Evolutionary conservation across 2,797 vertebrate species (phyloP).

Genomic region (Scyliorhinus canicula): DNA sequence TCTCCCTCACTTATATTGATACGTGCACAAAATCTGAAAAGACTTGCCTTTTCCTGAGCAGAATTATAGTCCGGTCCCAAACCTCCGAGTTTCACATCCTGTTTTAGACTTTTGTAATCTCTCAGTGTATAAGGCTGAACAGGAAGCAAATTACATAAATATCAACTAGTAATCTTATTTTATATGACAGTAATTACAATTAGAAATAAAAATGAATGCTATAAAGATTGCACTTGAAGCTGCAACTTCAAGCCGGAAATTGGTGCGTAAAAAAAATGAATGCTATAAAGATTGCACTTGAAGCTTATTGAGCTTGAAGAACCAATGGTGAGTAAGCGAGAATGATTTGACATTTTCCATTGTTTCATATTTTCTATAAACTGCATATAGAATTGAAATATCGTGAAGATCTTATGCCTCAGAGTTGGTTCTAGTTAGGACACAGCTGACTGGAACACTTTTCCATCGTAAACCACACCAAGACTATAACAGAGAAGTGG

Average conservation of each 20-base stretch:
- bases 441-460: not conserved
- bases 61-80: constrained; percentile 70
- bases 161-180: not conserved
- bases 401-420: not conserved
- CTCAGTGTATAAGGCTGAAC: constrained; percentile 59
- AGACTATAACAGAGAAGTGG: not conserved
- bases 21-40: not conserved
- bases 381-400: not conserved
- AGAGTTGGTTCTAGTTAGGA: not conserved
- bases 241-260: constrained; percentile 68
- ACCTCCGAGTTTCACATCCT: constrained; percentile 66
- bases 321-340: not conserved
- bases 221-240: constrained; percentile 38
- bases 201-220: not conserved
- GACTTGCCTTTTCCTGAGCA: constrained; percentile 69
- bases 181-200: not conserved
- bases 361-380: not conserved
- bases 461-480: not conserved
- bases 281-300: too few species aligned
- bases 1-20: not conserved
- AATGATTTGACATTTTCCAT: not conserved
- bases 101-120: constrained; percentile 57
- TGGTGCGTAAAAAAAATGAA: constrained; percentile 43
- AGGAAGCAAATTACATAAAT: not conserved
- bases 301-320: not conserved